These are phyloP conservation scores for Lapara coniferarum DNA, from an alignment of 2,888 invertebrate genomes.

Conservation along the genomic window DNA sequence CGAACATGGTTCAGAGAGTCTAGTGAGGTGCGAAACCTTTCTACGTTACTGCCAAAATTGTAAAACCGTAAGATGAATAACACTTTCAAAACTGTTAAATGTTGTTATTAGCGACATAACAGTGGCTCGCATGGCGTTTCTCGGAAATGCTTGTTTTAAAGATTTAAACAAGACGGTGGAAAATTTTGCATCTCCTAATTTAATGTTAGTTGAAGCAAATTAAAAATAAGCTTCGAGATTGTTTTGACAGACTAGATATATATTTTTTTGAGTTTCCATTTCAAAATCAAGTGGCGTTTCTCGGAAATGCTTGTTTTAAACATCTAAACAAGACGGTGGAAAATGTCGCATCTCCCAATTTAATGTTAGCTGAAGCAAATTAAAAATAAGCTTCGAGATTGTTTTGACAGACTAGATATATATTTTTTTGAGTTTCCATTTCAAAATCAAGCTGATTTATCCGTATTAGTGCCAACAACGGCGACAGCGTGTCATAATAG, in stretches of 20 bases:
- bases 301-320: too few species aligned
- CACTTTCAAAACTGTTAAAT: constrained; percentile 22
- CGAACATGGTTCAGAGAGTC: not conserved
- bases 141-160: constrained; percentile 1
- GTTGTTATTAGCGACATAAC: constrained; percentile 9
- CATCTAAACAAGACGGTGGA: too few species aligned
- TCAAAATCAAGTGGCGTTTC: too few species aligned
- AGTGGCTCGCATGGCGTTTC: not conserved
- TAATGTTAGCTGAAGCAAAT: not conserved
- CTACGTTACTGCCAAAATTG: not conserved
- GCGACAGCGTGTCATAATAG: too few species aligned
- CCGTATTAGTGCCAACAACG: too few species aligned
- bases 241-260: too few species aligned
- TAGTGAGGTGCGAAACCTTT: not conserved
- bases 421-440: too few species aligned
- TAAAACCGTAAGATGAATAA: constrained; percentile 16
- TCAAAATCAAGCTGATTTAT: too few species aligned
- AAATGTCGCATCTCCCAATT: too few species aligned
- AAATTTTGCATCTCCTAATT: not conserved
- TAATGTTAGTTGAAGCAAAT: not conserved
- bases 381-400: not conserved
- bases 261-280: too few species aligned
- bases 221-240: not conserved
- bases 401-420: too few species aligned
- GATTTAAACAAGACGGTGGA: not conserved